Conservation (phyloP, 2,888 invertebrate species). For the Dasysyrphus tricinctus region DNA sequence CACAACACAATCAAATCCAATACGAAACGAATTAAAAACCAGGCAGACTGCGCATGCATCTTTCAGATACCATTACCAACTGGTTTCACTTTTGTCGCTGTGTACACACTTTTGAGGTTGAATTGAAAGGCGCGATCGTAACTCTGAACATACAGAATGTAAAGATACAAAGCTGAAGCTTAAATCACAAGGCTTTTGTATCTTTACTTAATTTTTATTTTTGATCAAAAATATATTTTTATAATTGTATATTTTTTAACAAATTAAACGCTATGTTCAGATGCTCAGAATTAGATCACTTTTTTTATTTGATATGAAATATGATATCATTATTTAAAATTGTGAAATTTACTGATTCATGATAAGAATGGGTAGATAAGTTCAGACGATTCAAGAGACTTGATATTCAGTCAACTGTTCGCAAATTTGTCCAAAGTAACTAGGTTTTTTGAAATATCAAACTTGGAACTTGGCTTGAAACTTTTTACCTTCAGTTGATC, state of each 20-base stretch:
- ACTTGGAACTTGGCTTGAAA: too few relatives aligned
- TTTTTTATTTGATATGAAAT: too few relatives aligned
- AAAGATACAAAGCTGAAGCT: conserved; percentile 46
- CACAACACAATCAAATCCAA: conserved; percentile 65
- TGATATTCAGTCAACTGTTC: too few relatives aligned
- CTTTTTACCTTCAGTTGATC: too few relatives aligned
- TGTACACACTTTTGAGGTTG: conserved; percentile 62
- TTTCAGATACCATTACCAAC: conserved; percentile 71
- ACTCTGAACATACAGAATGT: conserved; percentile 31
- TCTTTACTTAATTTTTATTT: not conserved
- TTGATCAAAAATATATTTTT: not conserved
- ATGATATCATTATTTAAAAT: too few relatives aligned
- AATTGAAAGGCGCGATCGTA: conserved; percentile 43
- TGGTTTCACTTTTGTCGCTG: conserved; percentile 66
- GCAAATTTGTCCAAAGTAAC: too few relatives aligned
- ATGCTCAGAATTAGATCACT: too few relatives aligned
- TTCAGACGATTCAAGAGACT: too few relatives aligned
- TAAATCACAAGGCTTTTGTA: conserved; percentile 34
- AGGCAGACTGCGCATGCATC: conserved; percentile 74
- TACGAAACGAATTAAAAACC: conserved; percentile 61
- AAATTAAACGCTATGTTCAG: too few relatives aligned
- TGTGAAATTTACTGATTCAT: too few relatives aligned
- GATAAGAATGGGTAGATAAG: too few relatives aligned
- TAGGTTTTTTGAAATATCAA: too few relatives aligned
- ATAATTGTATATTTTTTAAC: not conserved